Evolutionary conservation across 2,797 vertebrate genomes (phyloP).

Genomic region (Zalophus californianus): DNA sequence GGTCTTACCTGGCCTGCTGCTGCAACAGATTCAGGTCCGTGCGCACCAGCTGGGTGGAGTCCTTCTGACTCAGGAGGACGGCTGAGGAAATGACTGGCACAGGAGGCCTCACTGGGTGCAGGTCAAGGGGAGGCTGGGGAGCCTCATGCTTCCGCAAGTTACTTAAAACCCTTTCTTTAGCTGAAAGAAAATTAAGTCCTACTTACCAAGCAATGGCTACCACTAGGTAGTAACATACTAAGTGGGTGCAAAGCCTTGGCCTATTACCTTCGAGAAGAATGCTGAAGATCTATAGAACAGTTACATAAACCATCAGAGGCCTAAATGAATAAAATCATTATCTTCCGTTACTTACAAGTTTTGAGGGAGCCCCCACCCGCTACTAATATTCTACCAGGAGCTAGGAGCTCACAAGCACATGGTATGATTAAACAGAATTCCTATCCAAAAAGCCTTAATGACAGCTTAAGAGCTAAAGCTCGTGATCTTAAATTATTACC

Average conservation of each 20-base stretch:
- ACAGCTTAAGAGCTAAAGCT: constrained; percentile 5
- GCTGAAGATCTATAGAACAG: neutral
- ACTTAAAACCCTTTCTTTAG: constrained; percentile 93
- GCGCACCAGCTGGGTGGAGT: constrained; percentile 90
- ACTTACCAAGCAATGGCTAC: constrained; percentile 41
- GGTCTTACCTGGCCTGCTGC: constrained; percentile 93
- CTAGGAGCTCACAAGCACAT: neutral
- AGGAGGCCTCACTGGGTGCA: constrained; percentile 91
- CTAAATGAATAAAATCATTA: constrained; percentile 20
- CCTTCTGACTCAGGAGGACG: constrained; percentile 90
- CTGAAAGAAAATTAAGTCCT: constrained; percentile 85
- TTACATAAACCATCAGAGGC: neutral
- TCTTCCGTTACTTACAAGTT: neutral
- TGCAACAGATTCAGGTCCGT: constrained; percentile 92
- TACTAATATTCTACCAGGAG: constrained; percentile 1
- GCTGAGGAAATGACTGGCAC: constrained; percentile 91
- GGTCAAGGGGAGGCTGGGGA: constrained; percentile 88
- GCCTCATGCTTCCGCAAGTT: constrained; percentile 94
- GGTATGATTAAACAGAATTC: neutral
- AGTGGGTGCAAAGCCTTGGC: neutral
- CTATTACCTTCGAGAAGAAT: constrained; percentile 21
- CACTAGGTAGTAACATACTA: neutral
- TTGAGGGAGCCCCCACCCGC: neutral
- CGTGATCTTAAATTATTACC: neutral
- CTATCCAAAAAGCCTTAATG: neutral